Conservation (phyloP, 2,797 vertebrate species). For the Typhlichthys subterraneus region DNA sequence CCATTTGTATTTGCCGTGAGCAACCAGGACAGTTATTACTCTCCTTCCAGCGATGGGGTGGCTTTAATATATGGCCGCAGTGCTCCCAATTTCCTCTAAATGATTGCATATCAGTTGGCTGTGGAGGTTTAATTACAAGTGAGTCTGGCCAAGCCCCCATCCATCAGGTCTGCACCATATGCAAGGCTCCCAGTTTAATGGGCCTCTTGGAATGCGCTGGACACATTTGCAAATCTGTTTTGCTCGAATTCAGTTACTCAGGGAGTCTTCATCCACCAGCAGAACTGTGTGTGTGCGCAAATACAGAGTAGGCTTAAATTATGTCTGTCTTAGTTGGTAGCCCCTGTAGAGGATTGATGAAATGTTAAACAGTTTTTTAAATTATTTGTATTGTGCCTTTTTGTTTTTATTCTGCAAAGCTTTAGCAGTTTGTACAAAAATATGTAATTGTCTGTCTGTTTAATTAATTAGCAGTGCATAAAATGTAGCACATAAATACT, state of each 20-base stretch:
- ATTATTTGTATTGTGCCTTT: no score
- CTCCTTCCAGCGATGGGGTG: conserved; percentile 12
- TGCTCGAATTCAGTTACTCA: conserved; percentile 52
- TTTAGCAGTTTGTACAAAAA: no score
- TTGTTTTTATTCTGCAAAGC: no score
- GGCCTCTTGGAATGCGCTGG: conserved; percentile 39
- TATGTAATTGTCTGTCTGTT: no score
- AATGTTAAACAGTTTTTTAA: no score
- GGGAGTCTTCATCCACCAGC: no score
- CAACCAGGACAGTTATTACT: conserved; percentile 26
- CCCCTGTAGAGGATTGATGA: no score
- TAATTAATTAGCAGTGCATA: no score
- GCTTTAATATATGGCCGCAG: conserved; percentile 44
- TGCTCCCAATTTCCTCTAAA: conserved; percentile 58
- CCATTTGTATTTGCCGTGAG: conserved; percentile 45
- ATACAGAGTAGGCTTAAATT: no score
- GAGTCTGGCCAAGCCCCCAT: conserved; percentile 44
- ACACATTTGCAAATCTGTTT: conserved; percentile 53
- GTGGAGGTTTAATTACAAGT: conserved; percentile 60
- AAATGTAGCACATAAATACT: no score
- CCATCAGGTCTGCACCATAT: conserved; percentile 60
- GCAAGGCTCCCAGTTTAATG: conserved; percentile 58
- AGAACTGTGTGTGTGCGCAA: no score
- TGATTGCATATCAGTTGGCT: conserved; percentile 51
- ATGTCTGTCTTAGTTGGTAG: no score